These are phyloP conservation scores for Euzetes globulus DNA, from an alignment of 2,888 invertebrate species.

Conservation along the genomic window DNA sequence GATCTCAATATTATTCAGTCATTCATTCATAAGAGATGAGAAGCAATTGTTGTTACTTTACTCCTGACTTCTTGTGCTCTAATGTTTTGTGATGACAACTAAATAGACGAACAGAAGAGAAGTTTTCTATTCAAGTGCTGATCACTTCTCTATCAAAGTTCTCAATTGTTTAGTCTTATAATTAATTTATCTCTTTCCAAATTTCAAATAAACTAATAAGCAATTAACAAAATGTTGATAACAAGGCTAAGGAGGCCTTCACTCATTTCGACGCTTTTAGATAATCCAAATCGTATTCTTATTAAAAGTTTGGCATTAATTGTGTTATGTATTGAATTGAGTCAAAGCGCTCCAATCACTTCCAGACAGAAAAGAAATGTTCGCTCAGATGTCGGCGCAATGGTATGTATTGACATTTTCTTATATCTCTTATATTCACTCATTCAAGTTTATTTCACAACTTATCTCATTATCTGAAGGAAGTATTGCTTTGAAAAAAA, in stretches of 20 bases:
- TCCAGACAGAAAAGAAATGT: conserved; percentile 15
- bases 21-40: conserved; percentile 8
- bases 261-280: neutral
- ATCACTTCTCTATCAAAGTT: neutral
- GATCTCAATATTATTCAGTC: conserved; percentile 22
- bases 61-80: neutral
- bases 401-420: conserved; percentile 11
- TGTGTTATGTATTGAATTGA: conserved; percentile 16
- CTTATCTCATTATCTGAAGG: neutral
- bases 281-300: neutral
- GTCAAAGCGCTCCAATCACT: neutral
- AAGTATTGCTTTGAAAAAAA: neutral
- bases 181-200: neutral
- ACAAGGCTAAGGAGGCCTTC: conserved; percentile 28
- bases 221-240: conserved; percentile 11
- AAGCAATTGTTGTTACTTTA: neutral
- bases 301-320: conserved; percentile 9
- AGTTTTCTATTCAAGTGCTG: neutral
- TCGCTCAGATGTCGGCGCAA: conserved; percentile 26
- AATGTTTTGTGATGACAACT: conserved; percentile 10
- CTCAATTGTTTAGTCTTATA: neutral
- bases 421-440: neutral
- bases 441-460: neutral
- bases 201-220: neutral
- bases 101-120: neutral